A percentile compares a stretch with the other conserved stretches of the same genome.
phyloP scores from a whole-genome alignment of 1,140 invertebrate genomes.

The Drosophila micromelanica region DNA sequence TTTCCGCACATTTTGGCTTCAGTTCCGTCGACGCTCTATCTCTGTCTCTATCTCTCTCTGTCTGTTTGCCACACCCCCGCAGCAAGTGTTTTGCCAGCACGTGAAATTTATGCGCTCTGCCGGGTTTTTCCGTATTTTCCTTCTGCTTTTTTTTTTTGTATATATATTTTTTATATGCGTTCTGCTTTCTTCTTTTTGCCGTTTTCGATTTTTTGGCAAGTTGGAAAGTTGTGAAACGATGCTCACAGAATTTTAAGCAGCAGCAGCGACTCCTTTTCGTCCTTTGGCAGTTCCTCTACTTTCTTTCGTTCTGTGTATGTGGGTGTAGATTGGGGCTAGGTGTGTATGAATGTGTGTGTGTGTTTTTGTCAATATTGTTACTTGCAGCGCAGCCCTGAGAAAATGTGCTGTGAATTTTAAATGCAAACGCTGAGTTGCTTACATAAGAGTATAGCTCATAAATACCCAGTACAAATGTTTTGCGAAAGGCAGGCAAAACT shows the following conservation, averaged over 20 bases:
- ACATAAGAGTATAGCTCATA: conserved; percentile 55
- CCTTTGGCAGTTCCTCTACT: conserved; percentile 7
- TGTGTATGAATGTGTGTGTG: background rate
- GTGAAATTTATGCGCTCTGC: conserved; percentile 65
- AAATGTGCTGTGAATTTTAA: conserved; percentile 82
- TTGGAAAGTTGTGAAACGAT: conserved; percentile 84
- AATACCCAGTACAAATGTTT: conserved; percentile 1
- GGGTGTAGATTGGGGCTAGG: background rate
- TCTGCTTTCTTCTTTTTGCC: conserved; percentile 23
- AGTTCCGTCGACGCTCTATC: conserved; percentile 30
- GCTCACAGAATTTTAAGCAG: conserved; percentile 84
- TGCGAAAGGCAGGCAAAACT: no score
- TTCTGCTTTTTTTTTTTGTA: conserved; percentile 43
- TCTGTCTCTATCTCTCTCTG: background rate
- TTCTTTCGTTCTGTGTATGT: background rate
- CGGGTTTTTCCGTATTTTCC: conserved; percentile 28
- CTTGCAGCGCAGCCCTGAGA: conserved; percentile 59
- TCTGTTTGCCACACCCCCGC: conserved; percentile 40
- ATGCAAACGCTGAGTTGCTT: conserved; percentile 60
- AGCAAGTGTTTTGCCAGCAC: conserved; percentile 20
- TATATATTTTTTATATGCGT: conserved; percentile 17
- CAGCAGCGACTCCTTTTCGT: conserved; percentile 34
- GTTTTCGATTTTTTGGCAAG: conserved; percentile 78
- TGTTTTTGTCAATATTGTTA: conserved; percentile 77
- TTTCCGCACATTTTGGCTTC: conserved; percentile 74